These are phyloP conservation scores for Cygnus olor DNA, from an alignment of 2,797 vertebrate genomes.

Conservation along the genomic window DNA sequence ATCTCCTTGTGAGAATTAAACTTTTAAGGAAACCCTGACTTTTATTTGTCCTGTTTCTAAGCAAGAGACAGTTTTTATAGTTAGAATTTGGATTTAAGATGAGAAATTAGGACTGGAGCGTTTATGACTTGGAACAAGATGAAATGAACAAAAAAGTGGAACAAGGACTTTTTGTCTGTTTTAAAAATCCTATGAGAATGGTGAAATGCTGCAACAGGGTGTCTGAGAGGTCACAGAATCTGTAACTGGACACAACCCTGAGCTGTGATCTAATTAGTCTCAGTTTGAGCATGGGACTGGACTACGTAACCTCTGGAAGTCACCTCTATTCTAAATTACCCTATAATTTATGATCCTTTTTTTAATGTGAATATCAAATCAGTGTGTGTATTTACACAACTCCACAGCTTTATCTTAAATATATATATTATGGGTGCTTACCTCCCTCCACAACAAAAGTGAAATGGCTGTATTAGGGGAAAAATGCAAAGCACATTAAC, in stretches of 20 bases:
- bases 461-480: background rate
- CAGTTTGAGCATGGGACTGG: accelerated
- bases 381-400: background rate
- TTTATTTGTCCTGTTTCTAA: background rate
- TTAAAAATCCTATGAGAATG: background rate
- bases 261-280: background rate
- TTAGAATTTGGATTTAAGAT: background rate
- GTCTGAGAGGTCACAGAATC: background rate
- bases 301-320: background rate
- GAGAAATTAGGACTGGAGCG: background rate
- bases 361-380: background rate
- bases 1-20: background rate
- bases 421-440: background rate
- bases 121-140: background rate
- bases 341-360: background rate
- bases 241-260: accelerated
- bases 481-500: background rate
- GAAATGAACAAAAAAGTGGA: accelerated
- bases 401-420: background rate
- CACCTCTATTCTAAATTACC: background rate
- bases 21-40: background rate
- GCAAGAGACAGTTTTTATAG: background rate
- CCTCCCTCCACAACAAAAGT: background rate
- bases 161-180: background rate
- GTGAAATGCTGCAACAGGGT: background rate